Percentiles rank a stretch among this genome's conserved stretches.
These are phyloP conservation scores for Latrodectus elegans DNA, from an alignment of 2,888 invertebrate genomes.

Conservation along the genomic window DNA sequence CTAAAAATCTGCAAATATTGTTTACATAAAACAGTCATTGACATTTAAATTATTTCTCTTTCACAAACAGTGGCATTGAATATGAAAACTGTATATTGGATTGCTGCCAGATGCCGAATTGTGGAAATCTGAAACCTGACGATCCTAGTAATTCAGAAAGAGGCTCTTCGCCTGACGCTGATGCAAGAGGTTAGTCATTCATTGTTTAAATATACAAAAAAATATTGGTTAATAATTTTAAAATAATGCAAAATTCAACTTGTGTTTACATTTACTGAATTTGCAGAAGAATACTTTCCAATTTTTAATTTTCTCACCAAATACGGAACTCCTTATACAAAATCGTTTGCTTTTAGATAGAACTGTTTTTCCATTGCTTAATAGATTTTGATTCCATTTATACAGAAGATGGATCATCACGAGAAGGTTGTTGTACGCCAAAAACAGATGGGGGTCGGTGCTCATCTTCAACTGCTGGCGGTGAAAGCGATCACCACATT, in stretches of 20 bases:
- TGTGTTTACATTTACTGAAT: too few species aligned
- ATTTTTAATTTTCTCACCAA: too few species aligned
- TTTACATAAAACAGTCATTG: too few species aligned
- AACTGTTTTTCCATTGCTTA: too few species aligned
- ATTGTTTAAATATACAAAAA: too few species aligned
- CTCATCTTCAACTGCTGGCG: conserved; percentile 26
- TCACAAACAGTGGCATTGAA: conserved; percentile 84
- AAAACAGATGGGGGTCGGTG: conserved; percentile 32
- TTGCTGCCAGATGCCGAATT: conserved; percentile 85
- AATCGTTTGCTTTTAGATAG: too few species aligned
- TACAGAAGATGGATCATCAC: conserved; percentile 48
- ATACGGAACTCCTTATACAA: too few species aligned
- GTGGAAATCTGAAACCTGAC: conserved; percentile 82
- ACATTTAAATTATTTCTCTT: conserved; percentile 17
- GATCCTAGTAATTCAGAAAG: conserved; percentile 82
- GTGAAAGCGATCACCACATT: conserved; percentile 46
- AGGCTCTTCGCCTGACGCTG: conserved; percentile 87
- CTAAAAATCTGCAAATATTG: too few species aligned
- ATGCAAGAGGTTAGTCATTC: conserved; percentile 80
- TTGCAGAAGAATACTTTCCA: too few species aligned
- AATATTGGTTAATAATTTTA: too few species aligned
- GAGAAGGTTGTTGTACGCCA: conserved; percentile 56
- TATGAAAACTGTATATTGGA: conserved; percentile 94
- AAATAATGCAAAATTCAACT: too few species aligned
- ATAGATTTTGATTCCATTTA: background rate